Conservation (phyloP, 35 echinoderm and acorn worm species). For the Apostichopus japonicus region DNA sequence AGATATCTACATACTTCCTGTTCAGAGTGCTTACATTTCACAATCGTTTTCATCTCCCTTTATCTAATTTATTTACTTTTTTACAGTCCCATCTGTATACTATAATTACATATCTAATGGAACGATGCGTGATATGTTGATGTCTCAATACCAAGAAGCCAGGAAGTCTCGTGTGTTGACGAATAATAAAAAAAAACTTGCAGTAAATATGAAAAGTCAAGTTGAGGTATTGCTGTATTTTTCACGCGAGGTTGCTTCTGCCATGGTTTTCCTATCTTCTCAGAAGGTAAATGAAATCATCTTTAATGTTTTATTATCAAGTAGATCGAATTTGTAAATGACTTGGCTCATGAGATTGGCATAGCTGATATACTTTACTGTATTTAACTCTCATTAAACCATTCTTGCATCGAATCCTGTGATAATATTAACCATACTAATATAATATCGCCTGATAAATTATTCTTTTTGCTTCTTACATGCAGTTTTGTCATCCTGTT, state of each 20-base stretch:
- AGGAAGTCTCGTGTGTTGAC: background rate
- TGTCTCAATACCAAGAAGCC: background rate
- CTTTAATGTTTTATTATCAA: too few relatives aligned
- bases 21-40: too few relatives aligned
- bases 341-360: background rate
- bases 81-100: background rate
- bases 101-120: conserved; percentile 1
- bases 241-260: background rate
- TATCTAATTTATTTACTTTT: too few relatives aligned
- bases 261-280: background rate
- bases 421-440: background rate
- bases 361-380: too few relatives aligned
- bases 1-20: too few relatives aligned
- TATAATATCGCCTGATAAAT: background rate
- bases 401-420: too few relatives aligned
- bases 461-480: background rate
- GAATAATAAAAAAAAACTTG: background rate
- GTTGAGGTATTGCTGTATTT: background rate
- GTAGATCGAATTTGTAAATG: background rate
- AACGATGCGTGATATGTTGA: background rate
- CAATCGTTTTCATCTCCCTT: too few relatives aligned
- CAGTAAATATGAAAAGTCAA: background rate
- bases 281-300: background rate
- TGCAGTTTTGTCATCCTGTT: conserved; percentile 2
- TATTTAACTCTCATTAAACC: background rate